A percentile compares a stretch with the other conserved stretches of the same genome.
Evolutionary conservation across 2,113 vertebrate genomes (phyloP).

Genomic region (Coturnix japonica): DNA sequence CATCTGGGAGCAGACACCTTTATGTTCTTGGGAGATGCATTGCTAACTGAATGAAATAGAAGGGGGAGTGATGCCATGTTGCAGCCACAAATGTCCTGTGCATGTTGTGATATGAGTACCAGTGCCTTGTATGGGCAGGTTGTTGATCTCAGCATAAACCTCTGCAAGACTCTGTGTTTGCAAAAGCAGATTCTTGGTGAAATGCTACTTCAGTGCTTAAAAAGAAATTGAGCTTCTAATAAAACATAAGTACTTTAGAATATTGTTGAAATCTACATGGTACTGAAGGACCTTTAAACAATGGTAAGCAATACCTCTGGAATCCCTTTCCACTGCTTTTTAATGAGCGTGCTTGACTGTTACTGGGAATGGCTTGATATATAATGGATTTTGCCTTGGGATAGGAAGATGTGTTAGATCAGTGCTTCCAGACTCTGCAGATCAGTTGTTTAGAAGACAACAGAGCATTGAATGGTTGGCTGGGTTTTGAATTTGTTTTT

Average conservation of each 20-base stretch:
- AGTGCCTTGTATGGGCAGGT: fast-evolving
- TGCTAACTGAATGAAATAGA: background rate
- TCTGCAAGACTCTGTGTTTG: background rate
- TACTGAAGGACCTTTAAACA: background rate
- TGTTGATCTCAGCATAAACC: fast-evolving
- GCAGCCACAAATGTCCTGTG: background rate
- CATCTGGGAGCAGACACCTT: background rate
- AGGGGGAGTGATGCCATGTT: background rate
- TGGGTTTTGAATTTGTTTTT: background rate
- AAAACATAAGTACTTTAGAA: background rate
- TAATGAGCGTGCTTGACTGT: background rate
- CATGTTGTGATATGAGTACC: fast-evolving
- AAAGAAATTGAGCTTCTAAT: background rate
- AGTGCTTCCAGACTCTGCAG: background rate
- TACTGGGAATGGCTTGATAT: background rate
- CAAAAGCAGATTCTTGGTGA: background rate
- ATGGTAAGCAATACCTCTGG: fast-evolving
- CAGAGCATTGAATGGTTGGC: fast-evolving
- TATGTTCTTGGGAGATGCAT: background rate
- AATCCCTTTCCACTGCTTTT: background rate
- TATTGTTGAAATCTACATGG: background rate
- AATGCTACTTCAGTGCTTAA: background rate
- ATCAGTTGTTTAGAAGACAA: background rate
- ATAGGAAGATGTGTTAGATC: background rate
- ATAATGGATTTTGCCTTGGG: background rate